These are phyloP conservation scores for Cyrtonyx montezumae DNA, from an alignment of 2,113 vertebrate species.

Conservation along the genomic window DNA sequence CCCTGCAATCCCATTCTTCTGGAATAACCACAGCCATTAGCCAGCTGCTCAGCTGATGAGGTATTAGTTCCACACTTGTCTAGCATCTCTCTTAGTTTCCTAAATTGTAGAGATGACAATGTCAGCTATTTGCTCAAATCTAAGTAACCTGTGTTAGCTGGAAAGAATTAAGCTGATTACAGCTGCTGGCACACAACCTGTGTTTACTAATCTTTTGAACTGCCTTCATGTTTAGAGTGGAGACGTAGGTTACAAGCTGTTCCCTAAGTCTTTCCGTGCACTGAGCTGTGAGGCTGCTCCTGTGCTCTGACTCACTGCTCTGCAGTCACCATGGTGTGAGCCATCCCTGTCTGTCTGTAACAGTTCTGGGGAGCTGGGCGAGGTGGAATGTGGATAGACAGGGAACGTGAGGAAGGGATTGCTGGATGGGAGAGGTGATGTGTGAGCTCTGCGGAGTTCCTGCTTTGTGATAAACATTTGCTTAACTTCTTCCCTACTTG, in stretches of 20 bases:
- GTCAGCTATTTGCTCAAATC: neutral
- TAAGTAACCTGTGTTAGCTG: neutral
- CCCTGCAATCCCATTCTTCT: neutral
- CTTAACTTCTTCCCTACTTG: neutral
- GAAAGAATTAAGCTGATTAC: neutral
- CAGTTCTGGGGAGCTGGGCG: neutral
- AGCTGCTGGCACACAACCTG: neutral
- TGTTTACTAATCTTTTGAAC: neutral
- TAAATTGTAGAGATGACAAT: neutral
- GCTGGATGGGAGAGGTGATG: neutral
- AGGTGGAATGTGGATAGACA: neutral
- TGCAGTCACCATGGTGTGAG: neutral
- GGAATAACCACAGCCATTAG: neutral
- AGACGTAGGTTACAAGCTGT: neutral
- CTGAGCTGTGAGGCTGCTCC: neutral
- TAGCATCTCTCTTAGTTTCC: neutral
- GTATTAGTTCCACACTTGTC: neutral
- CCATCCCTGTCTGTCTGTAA: too few relatives aligned
- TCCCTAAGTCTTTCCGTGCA: neutral
- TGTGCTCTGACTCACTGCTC: neutral
- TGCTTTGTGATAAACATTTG: conserved; percentile 37
- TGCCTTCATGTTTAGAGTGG: neutral
- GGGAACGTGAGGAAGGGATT: conserved; percentile 1
- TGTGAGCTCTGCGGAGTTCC: neutral
- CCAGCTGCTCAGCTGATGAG: neutral